Conservation (phyloP, 1,140 invertebrate genomes). For the Camponotus pennsylvanicus region DNA sequence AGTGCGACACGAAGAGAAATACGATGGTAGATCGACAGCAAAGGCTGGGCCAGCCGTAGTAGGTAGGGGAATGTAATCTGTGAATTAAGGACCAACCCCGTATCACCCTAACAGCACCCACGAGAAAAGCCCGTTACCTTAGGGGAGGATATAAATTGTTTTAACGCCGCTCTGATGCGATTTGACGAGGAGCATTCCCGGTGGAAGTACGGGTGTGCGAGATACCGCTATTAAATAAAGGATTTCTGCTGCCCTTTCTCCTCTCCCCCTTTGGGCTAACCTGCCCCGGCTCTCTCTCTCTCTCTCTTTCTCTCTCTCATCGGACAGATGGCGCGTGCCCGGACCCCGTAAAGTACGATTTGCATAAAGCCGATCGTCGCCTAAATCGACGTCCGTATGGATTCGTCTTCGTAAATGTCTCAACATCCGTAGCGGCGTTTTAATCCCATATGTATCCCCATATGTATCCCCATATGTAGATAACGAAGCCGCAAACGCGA, state of each 20-base stretch:
- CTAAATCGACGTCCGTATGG: slow-evolving; percentile 12
- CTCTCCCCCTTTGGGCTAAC: neutral
- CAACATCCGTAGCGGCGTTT: neutral
- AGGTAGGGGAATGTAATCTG: slow-evolving; percentile 65
- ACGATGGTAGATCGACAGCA: slow-evolving; percentile 31
- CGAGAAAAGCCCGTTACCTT: slow-evolving; percentile 48
- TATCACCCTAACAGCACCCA: slow-evolving; percentile 56
- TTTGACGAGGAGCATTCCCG: slow-evolving; percentile 67
- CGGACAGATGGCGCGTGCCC: slow-evolving; percentile 57
- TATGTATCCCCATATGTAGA: neutral
- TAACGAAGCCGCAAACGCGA: slow-evolving; percentile 9
- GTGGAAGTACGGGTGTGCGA: slow-evolving; percentile 25
- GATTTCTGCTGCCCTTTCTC: slow-evolving; percentile 42
- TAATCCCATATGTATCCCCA: slow-evolving; percentile 32
- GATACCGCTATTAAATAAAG: slow-evolving; percentile 72
- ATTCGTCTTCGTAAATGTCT: slow-evolving; percentile 2
- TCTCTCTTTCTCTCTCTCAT: neutral
- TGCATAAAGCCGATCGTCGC: slow-evolving; percentile 63
- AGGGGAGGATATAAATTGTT: slow-evolving; percentile 75
- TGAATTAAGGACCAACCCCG: slow-evolving; percentile 70
- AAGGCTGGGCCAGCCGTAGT: slow-evolving; percentile 2
- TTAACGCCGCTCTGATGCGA: slow-evolving; percentile 71
- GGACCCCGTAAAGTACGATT: slow-evolving; percentile 69
- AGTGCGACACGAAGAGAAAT: slow-evolving; percentile 4
- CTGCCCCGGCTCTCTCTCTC: neutral